phyloP scores from a whole-genome alignment of 2,797 vertebrate genomes.

The Gymnocypris eckloni region DNA sequence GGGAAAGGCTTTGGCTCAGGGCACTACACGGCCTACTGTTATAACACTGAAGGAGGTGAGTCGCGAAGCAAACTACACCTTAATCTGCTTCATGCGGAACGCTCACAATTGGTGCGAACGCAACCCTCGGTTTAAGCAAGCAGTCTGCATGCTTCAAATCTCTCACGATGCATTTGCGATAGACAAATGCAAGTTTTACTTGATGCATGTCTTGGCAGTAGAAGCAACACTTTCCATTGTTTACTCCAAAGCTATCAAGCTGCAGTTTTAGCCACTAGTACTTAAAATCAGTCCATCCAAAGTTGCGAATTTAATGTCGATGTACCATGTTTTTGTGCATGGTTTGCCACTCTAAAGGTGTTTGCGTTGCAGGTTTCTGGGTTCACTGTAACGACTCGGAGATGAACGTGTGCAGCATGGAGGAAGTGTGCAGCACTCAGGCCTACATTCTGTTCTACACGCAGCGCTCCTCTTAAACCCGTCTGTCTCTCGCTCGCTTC shows the following conservation, averaged over 20 bases:
- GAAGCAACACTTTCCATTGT: background rate
- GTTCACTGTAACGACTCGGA: slow-evolving; percentile 99
- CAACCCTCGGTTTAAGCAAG: background rate
- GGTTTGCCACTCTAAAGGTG: background rate
- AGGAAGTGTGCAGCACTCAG: slow-evolving; percentile 99
- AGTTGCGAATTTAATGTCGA: too few relatives aligned
- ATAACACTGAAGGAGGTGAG: slow-evolving; percentile 99
- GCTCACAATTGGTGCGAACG: background rate
- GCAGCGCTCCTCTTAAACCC: slow-evolving; percentile 87
- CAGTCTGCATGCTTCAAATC: background rate
- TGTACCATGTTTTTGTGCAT: background rate
- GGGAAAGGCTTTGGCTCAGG: slow-evolving; percentile 99
- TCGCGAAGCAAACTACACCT: background rate
- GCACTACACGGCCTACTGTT: slow-evolving; percentile 99
- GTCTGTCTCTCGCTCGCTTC: background rate
- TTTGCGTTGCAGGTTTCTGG: slow-evolving; percentile 89
- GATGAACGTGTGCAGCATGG: slow-evolving; percentile 98
- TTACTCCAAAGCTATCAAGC: background rate
- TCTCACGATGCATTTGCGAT: background rate
- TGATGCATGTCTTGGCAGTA: background rate
- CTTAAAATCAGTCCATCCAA: too few relatives aligned
- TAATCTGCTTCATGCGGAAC: background rate
- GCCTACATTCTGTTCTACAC: slow-evolving; percentile 99
- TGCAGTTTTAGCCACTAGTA: too few relatives aligned
- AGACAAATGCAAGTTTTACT: background rate